Conservation (phyloP, 2,888 invertebrate genomes). For the Tromatobia lineatoria region DNA sequence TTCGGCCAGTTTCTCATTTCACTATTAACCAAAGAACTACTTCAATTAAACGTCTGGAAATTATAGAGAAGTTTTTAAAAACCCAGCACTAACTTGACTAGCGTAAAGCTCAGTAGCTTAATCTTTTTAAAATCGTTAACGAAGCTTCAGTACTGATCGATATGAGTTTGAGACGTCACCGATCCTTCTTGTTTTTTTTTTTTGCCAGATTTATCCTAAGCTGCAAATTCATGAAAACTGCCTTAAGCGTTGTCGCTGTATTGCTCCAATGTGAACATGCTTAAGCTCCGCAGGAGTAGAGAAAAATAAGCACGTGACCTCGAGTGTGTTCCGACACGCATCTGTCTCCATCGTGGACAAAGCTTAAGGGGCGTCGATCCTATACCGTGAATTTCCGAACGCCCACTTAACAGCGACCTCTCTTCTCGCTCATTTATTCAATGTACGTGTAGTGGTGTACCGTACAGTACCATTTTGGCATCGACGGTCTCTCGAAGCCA, state of each 20-base stretch:
- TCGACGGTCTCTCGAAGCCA: slow-evolving; percentile 58
- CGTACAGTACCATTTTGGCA: slow-evolving; percentile 63
- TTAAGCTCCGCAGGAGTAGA: not conserved
- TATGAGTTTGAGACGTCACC: too few relatives aligned
- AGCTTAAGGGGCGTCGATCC: not conserved
- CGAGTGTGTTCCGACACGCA: slow-evolving; percentile 19
- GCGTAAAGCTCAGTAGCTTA: too few relatives aligned
- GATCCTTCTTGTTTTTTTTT: too few relatives aligned
- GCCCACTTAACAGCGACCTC: slow-evolving; percentile 8
- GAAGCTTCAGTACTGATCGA: too few relatives aligned
- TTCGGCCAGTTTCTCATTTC: too few relatives aligned
- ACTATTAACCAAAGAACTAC: too few relatives aligned
- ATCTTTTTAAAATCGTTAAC: too few relatives aligned
- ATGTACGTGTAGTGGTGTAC: slow-evolving; percentile 1
- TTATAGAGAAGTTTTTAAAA: too few relatives aligned
- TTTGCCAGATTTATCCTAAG: too few relatives aligned
- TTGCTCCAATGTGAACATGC: not conserved
- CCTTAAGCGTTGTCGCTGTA: not conserved
- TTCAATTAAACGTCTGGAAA: too few relatives aligned
- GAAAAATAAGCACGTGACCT: slow-evolving; percentile 23
- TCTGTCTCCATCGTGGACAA: not conserved
- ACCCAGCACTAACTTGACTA: too few relatives aligned
- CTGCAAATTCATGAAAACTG: too few relatives aligned
- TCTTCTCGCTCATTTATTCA: slow-evolving; percentile 9
- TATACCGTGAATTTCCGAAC: slow-evolving; percentile 2